Evolutionary conservation across 2,888 invertebrate species (phyloP), one percentile per base, ranked within the genome.

Genomic region (Orgyia antiqua): DNA sequence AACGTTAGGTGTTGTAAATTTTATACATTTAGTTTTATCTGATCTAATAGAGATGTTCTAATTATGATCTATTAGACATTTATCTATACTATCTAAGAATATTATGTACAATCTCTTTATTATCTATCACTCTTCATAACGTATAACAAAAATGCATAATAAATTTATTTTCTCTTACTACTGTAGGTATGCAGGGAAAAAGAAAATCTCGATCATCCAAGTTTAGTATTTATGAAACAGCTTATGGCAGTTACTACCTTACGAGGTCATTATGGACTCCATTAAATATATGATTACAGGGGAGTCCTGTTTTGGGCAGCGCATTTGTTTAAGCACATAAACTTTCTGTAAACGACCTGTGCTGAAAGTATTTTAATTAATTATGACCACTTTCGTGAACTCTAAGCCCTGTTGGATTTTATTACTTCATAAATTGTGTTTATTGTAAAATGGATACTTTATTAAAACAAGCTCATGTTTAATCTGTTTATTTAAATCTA

Each of bases 241-340:
- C 66, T 70, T 55, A 57, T 63, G 65, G 76, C 73, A 66, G 71
- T 74, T 71, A 73, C 69, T 75, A 72, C 68, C 77, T 79, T 78
- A 80, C 71, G 75, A 78, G 71, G 75, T 76, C 78, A 75, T 82
- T 82, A 83, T 73, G 71, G 66, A 46, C 59, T 62, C 77, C 79
- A 83, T 82, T 80, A 82, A 83, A 77, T 68, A 62, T 79, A 79
- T 78, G 78, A 79, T 77, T 79, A 73, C 74, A 63, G 58, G 57
- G 61, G n/a, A n/a, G 53, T 62, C 67, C 69, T 72, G 73, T 75
- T 78, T 74, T 55, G 74, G 71, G 61, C 68, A 66, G 65, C 40
- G 66, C 68, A 72, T 78, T 79, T 77, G 73, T 72, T 73, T 73
- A 77, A 79, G 76, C 68, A 75, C 78, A 73, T 76, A 75, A 82